Conservation (phyloP, 2,797 vertebrate genomes). For the Pteropus rufus region DNA sequence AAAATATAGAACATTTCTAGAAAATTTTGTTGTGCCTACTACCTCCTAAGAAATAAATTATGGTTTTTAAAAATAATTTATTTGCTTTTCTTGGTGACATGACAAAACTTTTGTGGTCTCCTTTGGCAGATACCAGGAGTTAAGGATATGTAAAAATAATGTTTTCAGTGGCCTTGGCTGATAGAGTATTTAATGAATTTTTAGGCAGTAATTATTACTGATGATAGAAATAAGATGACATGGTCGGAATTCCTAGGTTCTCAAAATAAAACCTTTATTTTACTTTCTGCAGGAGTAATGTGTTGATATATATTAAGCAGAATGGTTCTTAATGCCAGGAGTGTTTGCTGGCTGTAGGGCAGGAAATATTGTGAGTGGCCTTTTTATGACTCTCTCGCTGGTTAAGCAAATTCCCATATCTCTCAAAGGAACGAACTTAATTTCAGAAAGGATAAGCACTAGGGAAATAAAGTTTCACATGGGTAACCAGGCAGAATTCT, state of each 20-base stretch:
- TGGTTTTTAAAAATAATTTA: background rate
- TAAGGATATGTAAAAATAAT: background rate
- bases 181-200: background rate
- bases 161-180: background rate
- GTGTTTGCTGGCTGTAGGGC: background rate
- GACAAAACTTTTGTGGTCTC: background rate
- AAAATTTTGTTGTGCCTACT: background rate
- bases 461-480: conserved; percentile 45
- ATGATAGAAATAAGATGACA: background rate
- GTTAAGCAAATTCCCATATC: conserved; percentile 19
- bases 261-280: background rate
- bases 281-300: background rate
- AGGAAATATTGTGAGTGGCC: background rate
- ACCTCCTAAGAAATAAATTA: background rate
- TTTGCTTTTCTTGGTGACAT: background rate
- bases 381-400: background rate
- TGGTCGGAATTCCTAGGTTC: background rate
- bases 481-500: conserved; percentile 19
- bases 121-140: background rate
- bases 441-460: conserved; percentile 32
- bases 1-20: background rate
- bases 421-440: conserved; percentile 36
- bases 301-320: background rate
- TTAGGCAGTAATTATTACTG: background rate
- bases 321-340: background rate